Evolutionary conservation across 2,113 vertebrate species (phyloP).

Genomic region (Tautogolabrus adspersus): DNA sequence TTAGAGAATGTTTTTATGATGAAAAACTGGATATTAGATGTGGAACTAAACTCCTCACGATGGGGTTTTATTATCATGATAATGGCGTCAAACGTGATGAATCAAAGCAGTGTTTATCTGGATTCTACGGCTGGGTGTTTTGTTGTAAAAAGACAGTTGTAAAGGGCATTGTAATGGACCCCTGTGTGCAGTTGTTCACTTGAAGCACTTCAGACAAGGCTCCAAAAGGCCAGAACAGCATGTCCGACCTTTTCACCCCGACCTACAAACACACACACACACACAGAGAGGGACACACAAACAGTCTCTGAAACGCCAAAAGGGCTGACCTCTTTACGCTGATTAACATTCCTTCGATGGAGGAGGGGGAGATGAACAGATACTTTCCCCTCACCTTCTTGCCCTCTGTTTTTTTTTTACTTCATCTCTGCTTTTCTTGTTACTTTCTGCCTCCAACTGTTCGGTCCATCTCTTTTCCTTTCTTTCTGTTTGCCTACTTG

Average conservation of each 20-base stretch:
- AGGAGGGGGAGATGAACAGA: slow-evolving; percentile 39
- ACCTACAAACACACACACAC: slow-evolving; percentile 35
- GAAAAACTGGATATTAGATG: slow-evolving; percentile 1
- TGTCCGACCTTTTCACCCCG: slow-evolving; percentile 72
- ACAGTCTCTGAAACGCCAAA: slow-evolving; percentile 45
- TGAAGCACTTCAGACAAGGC: slow-evolving; percentile 51
- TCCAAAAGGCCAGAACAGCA: slow-evolving; percentile 53
- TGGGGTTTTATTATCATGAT: slow-evolving; percentile 7
- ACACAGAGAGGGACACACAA: slow-evolving; percentile 12
- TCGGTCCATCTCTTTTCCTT: not conserved
- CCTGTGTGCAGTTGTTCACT: slow-evolving; percentile 55
- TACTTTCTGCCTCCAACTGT: not conserved
- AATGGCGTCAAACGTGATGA: slow-evolving; percentile 26
- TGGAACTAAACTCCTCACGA: not conserved
- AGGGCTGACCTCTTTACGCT: slow-evolving; percentile 69
- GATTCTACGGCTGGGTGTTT: slow-evolving; percentile 4
- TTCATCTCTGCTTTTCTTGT: not conserved
- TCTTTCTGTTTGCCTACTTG: slow-evolving; percentile 22
- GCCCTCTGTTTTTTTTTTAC: slow-evolving; percentile 38
- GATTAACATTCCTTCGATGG: slow-evolving; percentile 78
- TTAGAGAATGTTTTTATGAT: slow-evolving; percentile 1
- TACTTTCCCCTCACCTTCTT: slow-evolving; percentile 70
- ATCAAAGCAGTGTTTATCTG: slow-evolving; percentile 33
- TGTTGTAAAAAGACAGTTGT: slow-evolving; percentile 39
- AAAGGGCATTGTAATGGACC: slow-evolving; percentile 50